phyloP scores from a whole-genome alignment of 2,113 vertebrate genomes.

The Verasper variegatus region DNA sequence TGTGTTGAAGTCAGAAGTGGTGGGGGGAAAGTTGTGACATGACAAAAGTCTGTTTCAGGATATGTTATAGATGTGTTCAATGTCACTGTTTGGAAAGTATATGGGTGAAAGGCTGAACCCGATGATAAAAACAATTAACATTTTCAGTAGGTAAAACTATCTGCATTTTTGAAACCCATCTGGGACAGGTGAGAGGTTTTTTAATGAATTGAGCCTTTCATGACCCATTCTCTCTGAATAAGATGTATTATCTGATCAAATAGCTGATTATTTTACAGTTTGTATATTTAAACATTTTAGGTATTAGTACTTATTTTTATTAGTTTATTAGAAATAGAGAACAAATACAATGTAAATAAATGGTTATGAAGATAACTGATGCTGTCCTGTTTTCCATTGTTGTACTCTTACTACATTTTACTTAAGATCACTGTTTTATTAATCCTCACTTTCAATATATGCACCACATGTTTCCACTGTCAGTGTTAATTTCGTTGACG shows the following conservation, averaged over 20 bases:
- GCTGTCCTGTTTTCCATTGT: not conserved
- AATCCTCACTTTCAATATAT: too few relatives aligned
- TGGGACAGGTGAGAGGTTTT: not conserved
- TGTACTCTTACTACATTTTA: not conserved
- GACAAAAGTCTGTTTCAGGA: too few relatives aligned
- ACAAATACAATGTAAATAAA: slow-evolving; percentile 53
- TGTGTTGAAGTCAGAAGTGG: too few relatives aligned
- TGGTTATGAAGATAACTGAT: not conserved
- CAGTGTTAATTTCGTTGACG: too few relatives aligned
- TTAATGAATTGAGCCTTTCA: not conserved
- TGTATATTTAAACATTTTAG: slow-evolving; percentile 23
- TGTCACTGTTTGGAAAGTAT: not conserved
- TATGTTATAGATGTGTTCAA: not conserved
- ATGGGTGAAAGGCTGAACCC: not conserved
- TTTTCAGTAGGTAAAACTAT: not conserved
- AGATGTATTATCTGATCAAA: not conserved
- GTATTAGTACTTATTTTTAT: not conserved
- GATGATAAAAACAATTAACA: not conserved
- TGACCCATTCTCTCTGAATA: not conserved
- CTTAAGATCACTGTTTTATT: not conserved
- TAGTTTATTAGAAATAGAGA: not conserved
- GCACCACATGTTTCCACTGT: too few relatives aligned
- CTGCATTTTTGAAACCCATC: not conserved
- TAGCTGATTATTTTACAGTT: slow-evolving; percentile 3
- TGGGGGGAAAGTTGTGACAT: too few relatives aligned